phyloP scores from a whole-genome alignment of 2,797 vertebrate species.

The Dermochelys coriacea region DNA sequence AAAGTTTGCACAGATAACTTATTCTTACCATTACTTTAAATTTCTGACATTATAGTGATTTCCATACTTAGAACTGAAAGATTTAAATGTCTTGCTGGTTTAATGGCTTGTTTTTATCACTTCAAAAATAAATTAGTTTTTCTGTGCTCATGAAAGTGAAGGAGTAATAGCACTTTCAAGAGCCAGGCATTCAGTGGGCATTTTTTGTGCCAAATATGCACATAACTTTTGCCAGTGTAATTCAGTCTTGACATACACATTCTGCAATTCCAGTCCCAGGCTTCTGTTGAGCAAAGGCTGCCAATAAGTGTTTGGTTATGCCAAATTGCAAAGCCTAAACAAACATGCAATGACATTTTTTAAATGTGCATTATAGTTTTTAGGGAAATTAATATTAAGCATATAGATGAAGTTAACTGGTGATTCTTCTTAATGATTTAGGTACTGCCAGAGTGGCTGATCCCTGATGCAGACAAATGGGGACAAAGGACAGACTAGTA shows the following conservation, averaged over 20 bases:
- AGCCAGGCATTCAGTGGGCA: rapidly evolving
- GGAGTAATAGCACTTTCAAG: neutral
- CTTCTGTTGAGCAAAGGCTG: neutral
- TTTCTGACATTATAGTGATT: neutral
- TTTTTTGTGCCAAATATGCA: neutral
- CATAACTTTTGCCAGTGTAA: neutral
- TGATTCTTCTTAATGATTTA: neutral
- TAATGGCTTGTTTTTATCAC: neutral
- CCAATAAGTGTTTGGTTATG: neutral
- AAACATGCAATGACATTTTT: neutral
- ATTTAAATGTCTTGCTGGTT: neutral
- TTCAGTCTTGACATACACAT: neutral
- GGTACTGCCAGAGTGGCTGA: neutral
- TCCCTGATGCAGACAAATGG: neutral
- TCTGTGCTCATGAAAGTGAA: neutral
- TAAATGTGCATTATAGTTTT: neutral
- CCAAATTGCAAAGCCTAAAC: neutral
- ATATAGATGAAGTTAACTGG: neutral
- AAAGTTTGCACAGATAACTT: neutral
- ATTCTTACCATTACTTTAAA: neutral
- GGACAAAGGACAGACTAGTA: neutral
- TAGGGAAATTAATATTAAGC: neutral
- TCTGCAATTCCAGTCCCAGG: neutral
- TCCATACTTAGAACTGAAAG: neutral
- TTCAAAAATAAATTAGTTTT: neutral